phyloP scores from a whole-genome alignment of 2,113 vertebrate genomes.

The Dipodomys stephensi region DNA sequence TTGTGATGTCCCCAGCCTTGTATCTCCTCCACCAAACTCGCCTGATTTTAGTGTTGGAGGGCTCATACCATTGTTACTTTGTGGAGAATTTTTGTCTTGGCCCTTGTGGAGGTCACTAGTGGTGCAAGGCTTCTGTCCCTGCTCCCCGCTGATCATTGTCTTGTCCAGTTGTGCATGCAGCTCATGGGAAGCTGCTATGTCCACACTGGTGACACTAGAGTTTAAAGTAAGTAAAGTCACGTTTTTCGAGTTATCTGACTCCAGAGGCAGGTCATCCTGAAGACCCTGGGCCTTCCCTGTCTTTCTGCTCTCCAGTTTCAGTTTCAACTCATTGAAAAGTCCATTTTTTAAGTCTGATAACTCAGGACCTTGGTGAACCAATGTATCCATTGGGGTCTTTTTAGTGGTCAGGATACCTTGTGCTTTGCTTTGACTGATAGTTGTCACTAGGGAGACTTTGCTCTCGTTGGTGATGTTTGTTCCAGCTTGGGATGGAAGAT shows the following conservation, averaged over 20 bases:
- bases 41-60: background rate
- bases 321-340: background rate
- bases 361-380: background rate
- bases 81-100: no score
- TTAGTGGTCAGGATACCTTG: background rate
- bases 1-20: background rate
- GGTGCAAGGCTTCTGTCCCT: background rate
- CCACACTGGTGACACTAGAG: background rate
- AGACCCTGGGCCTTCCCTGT: background rate
- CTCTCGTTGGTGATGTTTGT: background rate
- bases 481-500: background rate
- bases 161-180: background rate
- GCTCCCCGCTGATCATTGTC: background rate
- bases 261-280: accelerated
- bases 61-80: background rate
- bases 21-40: background rate
- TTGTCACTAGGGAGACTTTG: background rate
- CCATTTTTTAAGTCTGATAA: background rate
- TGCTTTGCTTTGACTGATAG: background rate
- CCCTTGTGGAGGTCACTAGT: background rate
- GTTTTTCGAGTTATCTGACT: background rate
- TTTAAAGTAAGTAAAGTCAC: background rate
- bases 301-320: background rate
- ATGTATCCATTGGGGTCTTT: background rate
- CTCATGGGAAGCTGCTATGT: background rate